A percentile compares a stretch with the other conserved stretches of the same genome.
Evolutionary conservation across 2,888 invertebrate species (phyloP).

Genomic region (Cephus nigrinus): DNA sequence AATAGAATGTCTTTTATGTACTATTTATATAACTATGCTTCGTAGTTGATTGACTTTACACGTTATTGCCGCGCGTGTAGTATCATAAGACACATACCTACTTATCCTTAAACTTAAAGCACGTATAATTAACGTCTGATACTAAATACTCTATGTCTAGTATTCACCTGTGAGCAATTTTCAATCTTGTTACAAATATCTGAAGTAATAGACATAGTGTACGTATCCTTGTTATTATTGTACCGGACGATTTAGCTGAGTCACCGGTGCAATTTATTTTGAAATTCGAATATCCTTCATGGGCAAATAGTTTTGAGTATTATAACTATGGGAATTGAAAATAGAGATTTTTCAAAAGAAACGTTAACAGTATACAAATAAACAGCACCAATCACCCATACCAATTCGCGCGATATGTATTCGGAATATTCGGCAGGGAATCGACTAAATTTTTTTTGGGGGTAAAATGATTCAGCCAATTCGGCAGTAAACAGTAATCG

Average conservation of each 20-base stretch:
- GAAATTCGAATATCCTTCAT: not conserved
- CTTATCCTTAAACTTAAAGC: not conserved
- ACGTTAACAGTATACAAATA: not conserved
- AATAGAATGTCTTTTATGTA: not conserved
- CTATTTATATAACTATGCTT: not conserved
- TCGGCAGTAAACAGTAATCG: not conserved
- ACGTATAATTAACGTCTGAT: not conserved
- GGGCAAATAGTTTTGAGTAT: not conserved
- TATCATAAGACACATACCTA: slow-evolving; percentile 3
- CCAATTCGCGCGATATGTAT: not conserved
- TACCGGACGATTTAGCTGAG: not conserved
- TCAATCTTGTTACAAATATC: not conserved
- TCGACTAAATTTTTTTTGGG: not conserved
- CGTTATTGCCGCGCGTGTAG: not conserved
- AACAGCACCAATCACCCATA: not conserved
- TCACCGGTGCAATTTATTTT: not conserved
- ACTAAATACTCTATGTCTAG: not conserved
- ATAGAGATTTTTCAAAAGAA: not conserved
- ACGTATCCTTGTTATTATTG: not conserved
- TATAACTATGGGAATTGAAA: not conserved
- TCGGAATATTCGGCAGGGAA: not conserved
- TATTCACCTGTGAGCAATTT: not conserved
- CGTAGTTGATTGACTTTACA: slow-evolving; percentile 1
- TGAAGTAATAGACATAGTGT: not conserved
- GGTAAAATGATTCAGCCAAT: not conserved